phyloP scores from a whole-genome alignment of 1,140 invertebrate species.

The Musca vetustissima region DNA sequence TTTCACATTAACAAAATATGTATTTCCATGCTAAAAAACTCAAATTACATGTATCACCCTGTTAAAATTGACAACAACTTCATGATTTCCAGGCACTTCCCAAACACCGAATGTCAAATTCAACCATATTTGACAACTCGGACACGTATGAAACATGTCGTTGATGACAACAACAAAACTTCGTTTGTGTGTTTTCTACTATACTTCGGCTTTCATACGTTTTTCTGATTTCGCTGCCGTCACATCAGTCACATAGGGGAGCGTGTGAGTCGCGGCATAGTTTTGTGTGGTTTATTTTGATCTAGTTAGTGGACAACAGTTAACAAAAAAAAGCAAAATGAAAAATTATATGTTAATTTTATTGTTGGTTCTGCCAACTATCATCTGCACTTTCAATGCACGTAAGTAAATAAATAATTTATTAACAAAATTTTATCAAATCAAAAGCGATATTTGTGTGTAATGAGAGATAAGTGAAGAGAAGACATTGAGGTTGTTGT shows the following conservation, averaged over 20 bases:
- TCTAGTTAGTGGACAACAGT: conserved; percentile 7
- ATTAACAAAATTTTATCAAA: no score
- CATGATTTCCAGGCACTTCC: background rate
- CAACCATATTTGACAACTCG: conserved; percentile 32
- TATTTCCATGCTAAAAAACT: no score
- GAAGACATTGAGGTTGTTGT: background rate
- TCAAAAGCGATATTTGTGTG: background rate
- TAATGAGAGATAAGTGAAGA: no score
- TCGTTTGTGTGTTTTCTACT: conserved; percentile 21
- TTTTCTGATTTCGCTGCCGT: conserved; percentile 32
- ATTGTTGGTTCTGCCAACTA: conserved; percentile 60
- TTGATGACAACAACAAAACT: conserved; percentile 35
- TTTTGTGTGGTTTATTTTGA: conserved; percentile 16
- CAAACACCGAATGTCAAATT: conserved; percentile 30
- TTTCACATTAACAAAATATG: no score
- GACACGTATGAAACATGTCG: conserved; percentile 40
- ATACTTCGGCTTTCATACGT: conserved; percentile 35
- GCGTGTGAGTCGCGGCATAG: conserved; percentile 30
- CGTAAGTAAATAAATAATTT: conserved; percentile 57
- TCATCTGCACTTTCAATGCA: conserved; percentile 60
- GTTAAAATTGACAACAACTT: background rate
- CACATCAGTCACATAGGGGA: conserved; percentile 37
- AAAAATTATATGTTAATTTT: conserved; percentile 61
- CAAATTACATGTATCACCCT: background rate
- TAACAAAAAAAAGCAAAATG: conserved; percentile 55